Evolutionary conservation across 2,113 vertebrate genomes (phyloP), one percentile per base, ranked within the genome.

Genomic region (Catharus fuscescens): DNA sequence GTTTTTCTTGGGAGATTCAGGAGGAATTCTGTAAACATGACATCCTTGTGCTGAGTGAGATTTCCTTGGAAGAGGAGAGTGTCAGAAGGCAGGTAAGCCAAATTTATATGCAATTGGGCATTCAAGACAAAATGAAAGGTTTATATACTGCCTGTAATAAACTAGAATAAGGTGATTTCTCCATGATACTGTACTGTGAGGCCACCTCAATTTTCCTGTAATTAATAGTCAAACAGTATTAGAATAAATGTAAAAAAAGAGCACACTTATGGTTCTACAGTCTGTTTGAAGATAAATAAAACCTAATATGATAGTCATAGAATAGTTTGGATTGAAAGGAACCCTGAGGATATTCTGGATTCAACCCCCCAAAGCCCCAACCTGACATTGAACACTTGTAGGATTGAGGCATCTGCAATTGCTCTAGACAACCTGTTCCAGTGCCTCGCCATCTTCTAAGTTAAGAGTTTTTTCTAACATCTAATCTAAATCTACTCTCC

Each of bases 251-350:
- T 9, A 45, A 54, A 48, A 26, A n/a, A 36, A 26, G 7, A 11
- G 4, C 25, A 21, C 17, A 11, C 1, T 57, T 53, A 6, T 0
- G 0, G 9, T 73, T 89, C 47, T 74, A 10, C 9, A 20, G 5
- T 29, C 21, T 66, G 62, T 86, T 74, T 10, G 5, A 65, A 52
- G 32, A 14, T 18, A 52, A 38, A 60, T 47, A 52, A 74, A 74
- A 54, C 32, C 16, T 56, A 50, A 14, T 42, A 5, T 62, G 29
- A 29, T 42, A 82, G 25, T 48, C 25, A 42, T 28, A 48, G n/a
- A 69, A 48, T 34, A 21, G 14, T 48, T 54, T 77, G 47, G 31
- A 25, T 42, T 83, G 25, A 31, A 82, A 76, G 34, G 40, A 60
- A 19, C 25, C 14, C 56, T 32, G 34, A 90, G 82, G 14, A 5